Evolutionary conservation across 2,888 invertebrate genomes (phyloP).

Genomic region (Leptinotarsa juncta): DNA sequence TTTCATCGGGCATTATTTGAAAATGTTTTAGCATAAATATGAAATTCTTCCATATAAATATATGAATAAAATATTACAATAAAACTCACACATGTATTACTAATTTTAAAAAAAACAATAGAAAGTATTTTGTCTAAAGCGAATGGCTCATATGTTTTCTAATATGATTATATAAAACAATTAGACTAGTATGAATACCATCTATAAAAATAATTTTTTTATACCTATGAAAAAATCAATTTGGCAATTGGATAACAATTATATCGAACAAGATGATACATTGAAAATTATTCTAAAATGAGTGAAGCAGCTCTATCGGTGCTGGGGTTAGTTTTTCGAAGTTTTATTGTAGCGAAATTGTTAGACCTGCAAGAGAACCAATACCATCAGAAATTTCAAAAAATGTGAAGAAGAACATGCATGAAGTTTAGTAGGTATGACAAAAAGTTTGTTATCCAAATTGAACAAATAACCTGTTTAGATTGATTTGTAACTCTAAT

Average conservation of each 20-base stretch:
- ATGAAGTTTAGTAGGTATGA: background rate
- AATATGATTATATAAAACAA: conserved; percentile 18
- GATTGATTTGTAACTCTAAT: no score
- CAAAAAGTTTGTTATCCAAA: background rate
- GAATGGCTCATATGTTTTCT: background rate
- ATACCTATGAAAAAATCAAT: conserved; percentile 13
- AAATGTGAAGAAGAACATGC: background rate
- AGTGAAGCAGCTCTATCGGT: conserved; percentile 86
- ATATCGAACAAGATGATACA: background rate
- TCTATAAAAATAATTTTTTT: conserved; percentile 24
- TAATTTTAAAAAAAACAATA: no score
- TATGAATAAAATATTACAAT: background rate
- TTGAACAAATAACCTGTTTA: no score
- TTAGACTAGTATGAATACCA: conserved; percentile 37
- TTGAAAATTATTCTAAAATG: conserved; percentile 40
- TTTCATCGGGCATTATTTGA: no score
- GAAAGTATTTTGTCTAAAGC: background rate
- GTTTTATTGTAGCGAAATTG: conserved; percentile 89
- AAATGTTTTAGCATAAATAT: no score
- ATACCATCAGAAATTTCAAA: background rate
- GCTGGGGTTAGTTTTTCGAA: conserved; percentile 83
- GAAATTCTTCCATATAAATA: background rate
- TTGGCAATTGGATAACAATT: conserved; percentile 20
- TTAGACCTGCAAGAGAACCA: conserved; percentile 76
- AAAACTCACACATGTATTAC: no score